phyloP scores from a whole-genome alignment of 2,888 invertebrate genomes.

The Leucophora obtusa region DNA sequence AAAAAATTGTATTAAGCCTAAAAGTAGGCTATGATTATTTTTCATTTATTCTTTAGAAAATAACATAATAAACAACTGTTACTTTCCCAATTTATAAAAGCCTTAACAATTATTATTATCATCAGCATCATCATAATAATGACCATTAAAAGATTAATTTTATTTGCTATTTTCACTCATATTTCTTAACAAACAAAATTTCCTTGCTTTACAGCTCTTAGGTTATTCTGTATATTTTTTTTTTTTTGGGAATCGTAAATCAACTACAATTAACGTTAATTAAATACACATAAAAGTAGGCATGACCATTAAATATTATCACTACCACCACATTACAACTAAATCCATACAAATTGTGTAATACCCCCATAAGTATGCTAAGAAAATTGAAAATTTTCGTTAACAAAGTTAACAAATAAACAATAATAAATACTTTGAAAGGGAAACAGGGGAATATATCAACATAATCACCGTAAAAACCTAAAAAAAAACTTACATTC shows the following conservation, averaged over 20 bases:
- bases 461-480: conserved; percentile 50
- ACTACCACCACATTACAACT: conserved; percentile 27
- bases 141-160: conserved; percentile 31
- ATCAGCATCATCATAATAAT: no score
- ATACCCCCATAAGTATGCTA: conserved; percentile 60
- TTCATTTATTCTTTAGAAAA: background rate
- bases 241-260: conserved; percentile 68
- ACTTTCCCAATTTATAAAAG: background rate
- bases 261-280: conserved; percentile 77
- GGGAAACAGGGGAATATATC: conserved; percentile 30
- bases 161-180: background rate
- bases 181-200: conserved; percentile 1
- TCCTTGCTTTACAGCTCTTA: background rate
- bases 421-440: conserved; percentile 30
- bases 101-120: background rate
- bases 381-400: conserved; percentile 34
- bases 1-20: no score
- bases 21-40: background rate
- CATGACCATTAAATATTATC: conserved; percentile 71
- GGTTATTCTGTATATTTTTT: background rate
- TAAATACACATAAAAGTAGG: conserved; percentile 75
- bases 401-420: conserved; percentile 42
- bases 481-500: conserved; percentile 24
- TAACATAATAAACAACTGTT: conserved; percentile 46
- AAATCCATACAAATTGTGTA: background rate